Base-by-base conservation (phyloP, 1,140 invertebrate genomes). In the Sesamia nonagrioides region DNA sequence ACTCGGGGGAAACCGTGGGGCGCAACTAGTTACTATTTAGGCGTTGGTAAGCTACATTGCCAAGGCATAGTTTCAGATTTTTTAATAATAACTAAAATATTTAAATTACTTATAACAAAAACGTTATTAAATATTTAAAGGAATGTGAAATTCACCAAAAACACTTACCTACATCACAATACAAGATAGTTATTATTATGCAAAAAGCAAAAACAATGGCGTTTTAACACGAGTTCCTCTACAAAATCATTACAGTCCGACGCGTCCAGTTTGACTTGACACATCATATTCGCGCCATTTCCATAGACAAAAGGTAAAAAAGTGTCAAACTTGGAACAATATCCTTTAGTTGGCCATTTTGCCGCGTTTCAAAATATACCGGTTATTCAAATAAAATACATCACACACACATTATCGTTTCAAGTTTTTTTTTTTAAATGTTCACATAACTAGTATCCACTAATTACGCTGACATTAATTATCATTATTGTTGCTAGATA, bases 381-480 rank as follows among this genome's bases (percentile, higher is more conserved):
- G 60, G 35, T 42, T 42, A 17, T 13, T 3, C 13, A 4, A 21
- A 63, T 18, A 42, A 66, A 18, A 40, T 66, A 42, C n/a, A 40
- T 42, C 17, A 66, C 17, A 66, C 61, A 66, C 37, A 66, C 21
- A 61, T 61, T 35, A 8, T 61, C 27, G 60, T 17, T 33, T 61
- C 7, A 35, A 61, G 60, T 35, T 61, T 40, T 60, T 60, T 61
- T 4, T 17, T 37, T 17, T 37, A 61, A 37, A 27, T 48, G 42
- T 69, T 69, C 66, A 69, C 66, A 69, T 69, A 27, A 45, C 17
- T 33, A 13, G 17, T 50, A 50, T 37, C 68, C 33, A 33, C 68
- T 61, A 75, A 75, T 75, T 61, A 75, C 72, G 17, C 42, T 75
- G 73, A 75, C 73, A 75, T 61, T 75, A 61, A 75, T 75, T 48